Conservation (phyloP, 1,140 invertebrate species). For the Aphaenogaster rudis region DNA sequence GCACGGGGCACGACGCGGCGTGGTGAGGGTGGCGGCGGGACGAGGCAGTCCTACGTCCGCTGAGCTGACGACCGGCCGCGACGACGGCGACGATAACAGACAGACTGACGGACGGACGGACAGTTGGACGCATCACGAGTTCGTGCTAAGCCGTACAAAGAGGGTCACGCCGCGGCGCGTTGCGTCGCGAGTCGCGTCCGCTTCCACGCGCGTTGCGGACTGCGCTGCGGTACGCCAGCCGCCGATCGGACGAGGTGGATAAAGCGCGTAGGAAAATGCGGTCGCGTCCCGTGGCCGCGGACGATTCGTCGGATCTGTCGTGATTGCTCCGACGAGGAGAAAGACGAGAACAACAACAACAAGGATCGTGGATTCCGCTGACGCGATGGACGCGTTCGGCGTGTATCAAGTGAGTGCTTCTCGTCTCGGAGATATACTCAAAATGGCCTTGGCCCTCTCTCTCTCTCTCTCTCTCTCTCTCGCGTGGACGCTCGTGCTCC, state of each 20-base stretch:
- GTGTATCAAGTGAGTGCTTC: conserved; percentile 85
- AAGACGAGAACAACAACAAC: neutral
- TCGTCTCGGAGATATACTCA: conserved; percentile 64
- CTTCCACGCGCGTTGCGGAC: conserved; percentile 12
- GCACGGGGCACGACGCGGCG: neutral
- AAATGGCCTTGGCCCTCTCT: conserved; percentile 80
- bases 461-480: conserved; percentile 11
- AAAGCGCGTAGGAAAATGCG: conserved; percentile 36
- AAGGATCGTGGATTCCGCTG: neutral
- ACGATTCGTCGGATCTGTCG: neutral
- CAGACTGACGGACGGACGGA: conserved; percentile 11
- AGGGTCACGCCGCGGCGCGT: conserved; percentile 55
- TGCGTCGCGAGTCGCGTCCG: conserved; percentile 29
- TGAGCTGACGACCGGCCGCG: conserved; percentile 60
- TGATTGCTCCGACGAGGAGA: conserved; percentile 11
- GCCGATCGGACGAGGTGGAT: neutral
- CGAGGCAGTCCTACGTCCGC: conserved; percentile 60
- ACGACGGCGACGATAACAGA: conserved; percentile 4
- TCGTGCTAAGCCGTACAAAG: conserved; percentile 59
- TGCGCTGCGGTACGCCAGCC: neutral
- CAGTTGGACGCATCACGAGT: conserved; percentile 59
- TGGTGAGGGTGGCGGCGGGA: neutral
- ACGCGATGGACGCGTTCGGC: conserved; percentile 85
- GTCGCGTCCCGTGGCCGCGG: neutral
- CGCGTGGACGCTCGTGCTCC: conserved; percentile 1